Base-by-base conservation (phyloP, 2,888 invertebrate genomes). In the Tiphia femorata region DNA sequence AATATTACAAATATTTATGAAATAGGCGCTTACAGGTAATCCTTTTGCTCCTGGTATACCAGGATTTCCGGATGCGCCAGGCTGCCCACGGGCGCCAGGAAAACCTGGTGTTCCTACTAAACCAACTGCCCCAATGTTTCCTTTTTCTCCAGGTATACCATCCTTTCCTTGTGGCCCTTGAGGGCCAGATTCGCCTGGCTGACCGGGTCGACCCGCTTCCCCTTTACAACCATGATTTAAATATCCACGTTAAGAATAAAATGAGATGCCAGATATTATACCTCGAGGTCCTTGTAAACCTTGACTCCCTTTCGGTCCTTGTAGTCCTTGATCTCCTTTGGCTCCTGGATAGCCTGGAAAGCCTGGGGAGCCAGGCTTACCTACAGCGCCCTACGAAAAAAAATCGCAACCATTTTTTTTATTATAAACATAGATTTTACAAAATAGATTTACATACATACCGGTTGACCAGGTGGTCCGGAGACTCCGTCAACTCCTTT, bases 331-430 rank as follows among this genome's bases (percentile, higher is more conserved):
- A 81, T 94, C 94, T 10, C 94, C 95, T 85, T 94, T 95, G 27
- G 89, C 84, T 2, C 95, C 95, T 19, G 92, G 90, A 61, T 87
- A 87, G 23, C 96, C 96, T 5, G 94, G 92, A 76, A 94, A 93
- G 1, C 96, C 96, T 19, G 94, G 93, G 12, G 93, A 86, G 2
- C 95, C 96, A 16, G 92, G 86, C 84, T 95, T 94, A 1, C 96
- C 96, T 46, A 91, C 85, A 21, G 90, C 87, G 29, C 95, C 95
- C 89, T 92, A 81, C 30, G 38, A 27, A 46, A 12, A 1, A 44
- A 8, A n/a, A 1, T 6, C 4, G 3, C 16, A 6, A 8, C 3
- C 29, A 14, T 10, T 21, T 1, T 16, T 8, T 3, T 10, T 14
- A 29, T n/a, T 12, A 3, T 8, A 25, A n/a, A 1, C 17, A 12